phyloP scores from a whole-genome alignment of 1,140 invertebrate species.

The Meloidogyne floridensis region DNA sequence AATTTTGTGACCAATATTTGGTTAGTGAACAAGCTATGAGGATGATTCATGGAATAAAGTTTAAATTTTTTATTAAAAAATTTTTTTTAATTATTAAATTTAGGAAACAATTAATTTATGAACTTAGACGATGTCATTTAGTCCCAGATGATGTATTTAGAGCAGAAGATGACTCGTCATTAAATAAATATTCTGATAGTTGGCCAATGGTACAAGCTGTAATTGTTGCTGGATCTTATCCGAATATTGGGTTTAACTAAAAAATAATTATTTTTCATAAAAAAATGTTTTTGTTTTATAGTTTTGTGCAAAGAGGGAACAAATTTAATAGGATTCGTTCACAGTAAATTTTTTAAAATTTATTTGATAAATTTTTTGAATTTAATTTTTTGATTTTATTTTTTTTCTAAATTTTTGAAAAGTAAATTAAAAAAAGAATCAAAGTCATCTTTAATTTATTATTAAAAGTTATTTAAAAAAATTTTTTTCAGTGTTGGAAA shows the following conservation, averaged over 20 bases:
- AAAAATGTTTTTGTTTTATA: neutral
- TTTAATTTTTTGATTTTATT: neutral
- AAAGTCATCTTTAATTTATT: no score
- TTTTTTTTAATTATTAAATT: neutral
- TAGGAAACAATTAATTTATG: conserved; percentile 53
- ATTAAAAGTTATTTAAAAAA: no score
- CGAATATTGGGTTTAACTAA: conserved; percentile 44
- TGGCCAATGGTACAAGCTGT: conserved; percentile 64
- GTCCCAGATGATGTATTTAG: conserved; percentile 31
- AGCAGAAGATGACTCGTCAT: conserved; percentile 36
- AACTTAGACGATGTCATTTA: conserved; percentile 50
- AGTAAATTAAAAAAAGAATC: no score
- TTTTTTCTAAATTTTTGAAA: neutral
- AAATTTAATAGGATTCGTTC: conserved; percentile 62
- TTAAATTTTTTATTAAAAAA: conserved; percentile 63
- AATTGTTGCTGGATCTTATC: conserved; percentile 65
- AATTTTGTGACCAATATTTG: conserved; percentile 80
- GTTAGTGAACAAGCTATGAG: conserved; percentile 83
- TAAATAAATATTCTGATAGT: conserved; percentile 49
- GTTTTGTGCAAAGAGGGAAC: conserved; percentile 42
- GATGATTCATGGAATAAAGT: conserved; percentile 74
- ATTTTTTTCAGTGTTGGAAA: conserved; percentile 22
- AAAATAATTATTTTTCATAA: no score
- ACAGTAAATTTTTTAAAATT: conserved; percentile 2
- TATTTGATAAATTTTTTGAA: neutral